Evolutionary conservation across 2,797 vertebrate genomes (phyloP).

Genomic region (Enteromius argenteus): DNA sequence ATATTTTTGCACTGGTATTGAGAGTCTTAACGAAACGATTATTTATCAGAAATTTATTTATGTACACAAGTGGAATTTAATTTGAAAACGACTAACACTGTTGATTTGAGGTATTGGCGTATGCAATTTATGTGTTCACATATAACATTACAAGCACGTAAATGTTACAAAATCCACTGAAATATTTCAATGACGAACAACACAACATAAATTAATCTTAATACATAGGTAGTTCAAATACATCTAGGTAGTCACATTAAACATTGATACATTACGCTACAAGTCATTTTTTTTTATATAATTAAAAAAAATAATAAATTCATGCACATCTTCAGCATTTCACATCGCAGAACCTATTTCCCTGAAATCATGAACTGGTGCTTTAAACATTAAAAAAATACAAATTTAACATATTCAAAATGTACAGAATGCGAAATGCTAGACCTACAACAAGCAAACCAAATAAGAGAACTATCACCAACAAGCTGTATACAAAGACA

Average conservation of each 20-base stretch:
- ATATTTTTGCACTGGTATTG: background rate
- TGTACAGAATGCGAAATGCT: conserved; percentile 46
- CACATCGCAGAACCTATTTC: conserved; percentile 54
- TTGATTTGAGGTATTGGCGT: conserved; percentile 75
- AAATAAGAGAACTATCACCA: conserved; percentile 48
- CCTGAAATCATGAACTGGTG: conserved; percentile 60
- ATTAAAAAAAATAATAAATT: conserved; percentile 44
- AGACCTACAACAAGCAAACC: conserved; percentile 55
- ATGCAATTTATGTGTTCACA: conserved; percentile 67
- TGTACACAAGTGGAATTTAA: conserved; percentile 54
- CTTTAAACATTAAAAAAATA: conserved; percentile 13
- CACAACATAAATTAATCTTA: conserved; percentile 70
- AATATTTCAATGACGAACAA: conserved; percentile 56
- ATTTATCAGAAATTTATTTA: conserved; percentile 53
- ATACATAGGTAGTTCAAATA: conserved; percentile 74
- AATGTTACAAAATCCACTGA: conserved; percentile 59
- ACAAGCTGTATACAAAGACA: conserved; percentile 52
- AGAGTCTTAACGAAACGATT: conserved; percentile 35
- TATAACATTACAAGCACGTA: conserved; percentile 65
- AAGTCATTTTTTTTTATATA: conserved; percentile 44
- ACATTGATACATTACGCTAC: conserved; percentile 55
- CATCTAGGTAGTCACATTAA: conserved; percentile 79
- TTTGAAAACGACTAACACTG: conserved; percentile 49
- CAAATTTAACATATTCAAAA: conserved; percentile 38
- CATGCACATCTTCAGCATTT: conserved; percentile 76